Evolutionary conservation across 2,888 invertebrate genomes (phyloP).

Genomic region (Cheilosia impressa): DNA sequence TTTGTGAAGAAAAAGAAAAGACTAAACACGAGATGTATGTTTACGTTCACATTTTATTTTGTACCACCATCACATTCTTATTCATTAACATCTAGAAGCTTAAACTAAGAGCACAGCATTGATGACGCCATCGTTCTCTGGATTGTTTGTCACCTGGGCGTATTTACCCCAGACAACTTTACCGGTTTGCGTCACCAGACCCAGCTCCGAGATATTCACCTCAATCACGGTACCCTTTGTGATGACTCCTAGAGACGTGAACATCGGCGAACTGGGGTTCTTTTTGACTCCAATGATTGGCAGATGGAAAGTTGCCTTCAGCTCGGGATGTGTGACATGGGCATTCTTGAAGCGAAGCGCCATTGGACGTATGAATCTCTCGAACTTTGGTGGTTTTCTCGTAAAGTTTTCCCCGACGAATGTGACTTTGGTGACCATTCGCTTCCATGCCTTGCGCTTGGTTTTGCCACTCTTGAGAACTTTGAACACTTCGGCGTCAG

Average conservation of each 20-base stretch:
- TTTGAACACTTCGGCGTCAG: slow-evolving; percentile 98
- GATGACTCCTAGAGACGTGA: slow-evolving; percentile 98
- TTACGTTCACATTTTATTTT: slow-evolving; percentile 31
- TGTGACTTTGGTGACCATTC: slow-evolving; percentile 99
- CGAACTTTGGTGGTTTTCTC: slow-evolving; percentile 99
- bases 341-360: slow-evolving; percentile 97
- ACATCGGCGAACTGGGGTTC: slow-evolving; percentile 98
- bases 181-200: slow-evolving; percentile 98
- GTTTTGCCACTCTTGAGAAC: slow-evolving; percentile 96
- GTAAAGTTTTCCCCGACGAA: slow-evolving; percentile 99
- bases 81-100: slow-evolving; percentile 37
- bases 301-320: slow-evolving; percentile 98
- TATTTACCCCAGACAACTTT: slow-evolving; percentile 99
- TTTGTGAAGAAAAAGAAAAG: not conserved
- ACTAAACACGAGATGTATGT: not conserved
- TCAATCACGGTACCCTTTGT: slow-evolving; percentile 99
- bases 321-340: slow-evolving; percentile 99
- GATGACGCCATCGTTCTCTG: slow-evolving; percentile 99
- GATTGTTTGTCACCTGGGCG: slow-evolving; percentile 99
- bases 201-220: slow-evolving; percentile 99
- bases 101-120: slow-evolving; percentile 98
- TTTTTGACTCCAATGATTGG: slow-evolving; percentile 99
- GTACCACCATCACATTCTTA: slow-evolving; percentile 42
- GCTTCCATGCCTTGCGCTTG: slow-evolving; percentile 98
- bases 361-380: slow-evolving; percentile 99